phyloP scores from a whole-genome alignment of 2,888 invertebrate genomes.

The Opisthograptis luteolata region DNA sequence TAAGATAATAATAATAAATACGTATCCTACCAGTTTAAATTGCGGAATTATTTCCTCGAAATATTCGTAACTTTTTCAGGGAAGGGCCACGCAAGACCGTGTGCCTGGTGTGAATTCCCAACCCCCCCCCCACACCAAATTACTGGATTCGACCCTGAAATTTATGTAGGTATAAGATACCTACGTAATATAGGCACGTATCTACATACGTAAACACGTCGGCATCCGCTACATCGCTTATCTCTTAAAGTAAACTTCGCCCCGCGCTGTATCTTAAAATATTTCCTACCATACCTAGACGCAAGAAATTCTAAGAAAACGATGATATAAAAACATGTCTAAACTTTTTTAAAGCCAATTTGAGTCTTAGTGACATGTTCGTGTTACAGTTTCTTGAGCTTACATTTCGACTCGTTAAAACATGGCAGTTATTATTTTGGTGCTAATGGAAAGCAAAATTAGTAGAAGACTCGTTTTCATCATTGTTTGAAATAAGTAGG shows the following conservation, averaged over 20 bases:
- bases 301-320: conserved; percentile 62
- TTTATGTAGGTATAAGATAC: conserved; percentile 26
- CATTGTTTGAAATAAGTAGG: too few relatives aligned
- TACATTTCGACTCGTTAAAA: conserved; percentile 6
- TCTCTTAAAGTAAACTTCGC: conserved; percentile 69
- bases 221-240: conserved; percentile 74
- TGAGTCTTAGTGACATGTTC: conserved; percentile 16
- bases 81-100: too few relatives aligned
- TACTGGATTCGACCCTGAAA: too few relatives aligned
- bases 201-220: conserved; percentile 54
- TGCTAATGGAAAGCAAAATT: too few relatives aligned
- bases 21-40: too few relatives aligned
- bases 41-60: too few relatives aligned
- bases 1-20: too few relatives aligned
- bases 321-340: conserved; percentile 36
- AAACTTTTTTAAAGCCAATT: conserved; percentile 18
- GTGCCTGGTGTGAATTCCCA: too few relatives aligned
- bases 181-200: conserved; percentile 31
- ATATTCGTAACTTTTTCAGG: too few relatives aligned
- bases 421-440: too few relatives aligned
- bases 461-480: too few relatives aligned
- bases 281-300: conserved; percentile 70
- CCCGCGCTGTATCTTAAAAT: conserved; percentile 70
- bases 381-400: neutral
- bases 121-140: too few relatives aligned